These are phyloP conservation scores for Panzeria rudis DNA, from an alignment of 2,888 invertebrate genomes.

Conservation along the genomic window DNA sequence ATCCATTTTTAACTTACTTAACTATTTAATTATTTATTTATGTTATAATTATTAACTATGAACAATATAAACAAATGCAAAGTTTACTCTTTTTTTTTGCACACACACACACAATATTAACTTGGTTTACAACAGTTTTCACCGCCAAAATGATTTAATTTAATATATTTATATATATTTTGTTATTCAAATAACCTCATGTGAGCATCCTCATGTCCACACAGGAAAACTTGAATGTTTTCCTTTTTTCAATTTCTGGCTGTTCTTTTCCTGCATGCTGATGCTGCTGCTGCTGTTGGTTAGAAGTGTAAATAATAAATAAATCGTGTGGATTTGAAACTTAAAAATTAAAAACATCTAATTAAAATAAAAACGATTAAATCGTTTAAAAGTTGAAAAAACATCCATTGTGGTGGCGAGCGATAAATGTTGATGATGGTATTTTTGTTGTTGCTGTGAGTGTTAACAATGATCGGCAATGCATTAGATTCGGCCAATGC, in stretches of 20 bases:
- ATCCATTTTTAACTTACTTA: conserved; percentile 67
- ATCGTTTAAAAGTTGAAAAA: conserved; percentile 42
- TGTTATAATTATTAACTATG: conserved; percentile 72
- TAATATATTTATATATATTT: background rate
- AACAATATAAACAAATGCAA: conserved; percentile 73
- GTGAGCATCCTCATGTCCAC: background rate
- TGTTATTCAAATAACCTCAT: conserved; percentile 30
- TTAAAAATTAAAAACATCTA: conserved; percentile 49
- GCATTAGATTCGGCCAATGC: conserved; percentile 63
- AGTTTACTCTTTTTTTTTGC: conserved; percentile 65
- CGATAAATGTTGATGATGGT: conserved; percentile 29
- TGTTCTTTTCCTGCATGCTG: background rate
- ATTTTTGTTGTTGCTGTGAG: conserved; percentile 28
- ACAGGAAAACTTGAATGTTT: conserved; percentile 3
- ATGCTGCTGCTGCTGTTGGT: conserved; percentile 17
- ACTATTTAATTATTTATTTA: conserved; percentile 68
- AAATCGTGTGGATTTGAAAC: conserved; percentile 27
- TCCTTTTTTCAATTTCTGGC: conserved; percentile 5
- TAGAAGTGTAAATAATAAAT: conserved; percentile 39
- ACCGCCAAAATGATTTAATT: conserved; percentile 33
- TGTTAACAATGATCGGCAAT: conserved; percentile 53
- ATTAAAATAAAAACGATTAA: conserved; percentile 53
- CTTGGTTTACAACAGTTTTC: conserved; percentile 54
- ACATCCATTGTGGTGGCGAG: conserved; percentile 39
- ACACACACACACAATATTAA: conserved; percentile 63